Percentiles rank a stretch among this genome's conserved stretches.
These are phyloP conservation scores for Dissostichus mawsoni DNA, from an alignment of 2,113 vertebrate genomes.

Conservation along the genomic window DNA sequence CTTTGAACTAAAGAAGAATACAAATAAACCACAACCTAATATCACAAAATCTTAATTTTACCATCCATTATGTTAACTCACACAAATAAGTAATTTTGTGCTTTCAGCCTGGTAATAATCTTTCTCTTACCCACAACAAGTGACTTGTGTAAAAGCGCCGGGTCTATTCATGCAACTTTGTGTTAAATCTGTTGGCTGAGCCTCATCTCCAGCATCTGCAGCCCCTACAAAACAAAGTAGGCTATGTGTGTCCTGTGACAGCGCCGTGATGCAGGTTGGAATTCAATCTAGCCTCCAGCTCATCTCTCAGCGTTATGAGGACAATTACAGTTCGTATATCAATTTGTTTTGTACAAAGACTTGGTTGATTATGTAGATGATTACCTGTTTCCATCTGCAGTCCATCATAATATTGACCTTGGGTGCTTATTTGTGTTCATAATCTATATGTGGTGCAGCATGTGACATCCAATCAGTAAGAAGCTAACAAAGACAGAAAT, in stretches of 20 bases:
- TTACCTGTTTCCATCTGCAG: background rate
- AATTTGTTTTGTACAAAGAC: background rate
- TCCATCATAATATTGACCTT: background rate
- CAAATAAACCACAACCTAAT: too few relatives aligned
- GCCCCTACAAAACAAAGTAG: background rate
- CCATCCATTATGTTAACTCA: background rate
- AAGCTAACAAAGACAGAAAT: background rate
- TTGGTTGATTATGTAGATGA: slow-evolving; percentile 7
- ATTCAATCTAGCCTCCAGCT: background rate
- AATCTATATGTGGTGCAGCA: background rate
- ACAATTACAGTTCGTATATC: background rate
- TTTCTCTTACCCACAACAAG: background rate
- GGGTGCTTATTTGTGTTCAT: background rate
- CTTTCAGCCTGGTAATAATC: background rate
- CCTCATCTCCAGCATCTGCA: background rate
- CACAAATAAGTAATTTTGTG: background rate
- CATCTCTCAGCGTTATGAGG: background rate
- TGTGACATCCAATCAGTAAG: background rate
- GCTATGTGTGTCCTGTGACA: background rate
- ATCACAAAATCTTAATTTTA: background rate
- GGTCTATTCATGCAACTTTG: background rate
- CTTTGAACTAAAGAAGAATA: background rate
- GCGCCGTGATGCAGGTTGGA: background rate
- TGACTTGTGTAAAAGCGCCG: background rate
- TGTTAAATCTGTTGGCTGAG: slow-evolving; percentile 4